Percentiles rank a stretch among this genome's conserved stretches.
These are phyloP conservation scores for Varanus salvator DNA, from an alignment of 2,113 vertebrate species.

Conservation along the genomic window DNA sequence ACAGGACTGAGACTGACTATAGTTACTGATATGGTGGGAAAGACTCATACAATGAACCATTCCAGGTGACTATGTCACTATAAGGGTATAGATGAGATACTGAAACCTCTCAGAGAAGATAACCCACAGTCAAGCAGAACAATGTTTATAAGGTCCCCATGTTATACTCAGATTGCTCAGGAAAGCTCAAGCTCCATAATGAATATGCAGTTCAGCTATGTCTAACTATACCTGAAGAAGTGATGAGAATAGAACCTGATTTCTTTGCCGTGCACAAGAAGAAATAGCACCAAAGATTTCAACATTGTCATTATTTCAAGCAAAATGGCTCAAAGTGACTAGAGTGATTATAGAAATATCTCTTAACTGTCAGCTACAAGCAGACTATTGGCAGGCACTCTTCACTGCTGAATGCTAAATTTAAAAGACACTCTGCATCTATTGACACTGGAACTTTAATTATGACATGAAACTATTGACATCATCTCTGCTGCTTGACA, in stretches of 20 bases:
- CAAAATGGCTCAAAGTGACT: slow-evolving; percentile 5
- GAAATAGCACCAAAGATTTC: background rate
- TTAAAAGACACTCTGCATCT: slow-evolving; percentile 39
- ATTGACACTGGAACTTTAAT: slow-evolving; percentile 46
- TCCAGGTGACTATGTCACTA: background rate
- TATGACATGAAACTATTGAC: slow-evolving; percentile 40
- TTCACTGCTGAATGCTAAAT: slow-evolving; percentile 43
- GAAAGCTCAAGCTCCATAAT: background rate
- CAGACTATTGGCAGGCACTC: slow-evolving; percentile 54
- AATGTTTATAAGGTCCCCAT: background rate
- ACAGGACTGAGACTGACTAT: background rate
- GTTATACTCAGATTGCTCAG: background rate
- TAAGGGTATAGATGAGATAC: background rate
- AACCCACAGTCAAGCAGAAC: background rate
- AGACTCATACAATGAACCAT: background rate
- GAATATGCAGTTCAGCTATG: background rate
- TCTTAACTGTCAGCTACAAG: slow-evolving; percentile 42
- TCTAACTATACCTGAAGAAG: slow-evolving; percentile 8
- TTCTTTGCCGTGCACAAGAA: background rate
- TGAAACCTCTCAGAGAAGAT: background rate
- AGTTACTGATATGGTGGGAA: background rate
- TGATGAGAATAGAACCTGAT: background rate
- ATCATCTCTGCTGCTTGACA: slow-evolving; percentile 52
- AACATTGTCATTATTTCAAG: background rate
- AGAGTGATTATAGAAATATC: slow-evolving; percentile 43